phyloP scores from a whole-genome alignment of 2,888 invertebrate genomes.

The Drosophila vallismaia region DNA sequence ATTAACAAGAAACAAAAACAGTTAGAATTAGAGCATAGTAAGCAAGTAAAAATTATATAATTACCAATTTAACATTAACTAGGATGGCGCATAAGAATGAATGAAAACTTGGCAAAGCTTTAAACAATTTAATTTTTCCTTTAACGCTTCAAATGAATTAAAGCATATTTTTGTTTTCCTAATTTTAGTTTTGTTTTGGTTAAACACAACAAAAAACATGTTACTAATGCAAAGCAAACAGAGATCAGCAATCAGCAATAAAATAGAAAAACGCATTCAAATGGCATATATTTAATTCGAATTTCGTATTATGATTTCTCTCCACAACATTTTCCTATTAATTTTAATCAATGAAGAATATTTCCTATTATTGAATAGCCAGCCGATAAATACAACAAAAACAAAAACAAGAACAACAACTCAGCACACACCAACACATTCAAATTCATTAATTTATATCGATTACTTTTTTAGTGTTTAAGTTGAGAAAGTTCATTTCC shows the following conservation, averaged over 20 bases:
- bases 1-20: slow-evolving; percentile 25
- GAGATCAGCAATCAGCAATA: slow-evolving; percentile 60
- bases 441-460: slow-evolving; percentile 73
- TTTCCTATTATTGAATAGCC: slow-evolving; percentile 71
- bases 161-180: slow-evolving; percentile 61
- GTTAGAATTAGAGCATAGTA: slow-evolving; percentile 63
- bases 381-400: slow-evolving; percentile 29
- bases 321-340: slow-evolving; percentile 69
- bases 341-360: slow-evolving; percentile 68
- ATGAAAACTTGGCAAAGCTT: slow-evolving; percentile 81
- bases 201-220: slow-evolving; percentile 55
- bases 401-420: slow-evolving; percentile 33
- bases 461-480: slow-evolving; percentile 30
- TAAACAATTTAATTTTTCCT: slow-evolving; percentile 79
- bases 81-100: slow-evolving; percentile 58
- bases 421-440: slow-evolving; percentile 48
- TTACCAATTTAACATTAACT: slow-evolving; percentile 68
- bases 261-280: slow-evolving; percentile 33
- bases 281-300: slow-evolving; percentile 48
- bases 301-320: slow-evolving; percentile 53
- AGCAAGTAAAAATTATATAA: slow-evolving; percentile 57
- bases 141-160: slow-evolving; percentile 46
- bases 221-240: slow-evolving; percentile 71
- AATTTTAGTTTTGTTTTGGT: slow-evolving; percentile 67
- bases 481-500: slow-evolving; percentile 42